Percentiles rank a stretch among this genome's conserved stretches.
These are phyloP conservation scores for Oryzaephilus surinamensis DNA, from an alignment of 1,140 invertebrate genomes.

Conservation along the genomic window DNA sequence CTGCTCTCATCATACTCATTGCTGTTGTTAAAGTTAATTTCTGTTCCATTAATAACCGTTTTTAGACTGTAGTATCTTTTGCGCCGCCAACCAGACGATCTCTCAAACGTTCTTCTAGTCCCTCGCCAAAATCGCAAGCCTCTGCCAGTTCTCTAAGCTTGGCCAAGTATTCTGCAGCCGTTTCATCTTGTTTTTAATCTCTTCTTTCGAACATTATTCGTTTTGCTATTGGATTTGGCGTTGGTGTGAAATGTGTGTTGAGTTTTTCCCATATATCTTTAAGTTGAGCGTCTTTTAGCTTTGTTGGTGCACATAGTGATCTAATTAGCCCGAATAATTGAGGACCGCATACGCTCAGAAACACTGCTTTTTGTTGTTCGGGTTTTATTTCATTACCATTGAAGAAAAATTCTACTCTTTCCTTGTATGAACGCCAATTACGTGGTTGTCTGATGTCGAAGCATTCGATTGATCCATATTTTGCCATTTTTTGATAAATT, in stretches of 20 bases:
- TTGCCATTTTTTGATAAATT: too few relatives aligned
- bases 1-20: too few relatives aligned
- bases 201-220: slow-evolving; percentile 14
- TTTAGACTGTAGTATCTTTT: slow-evolving; percentile 7
- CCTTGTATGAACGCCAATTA: too few relatives aligned
- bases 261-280: not conserved
- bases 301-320: not conserved
- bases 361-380: too few relatives aligned
- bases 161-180: slow-evolving; percentile 14
- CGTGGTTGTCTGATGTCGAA: too few relatives aligned
- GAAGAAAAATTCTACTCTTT: too few relatives aligned
- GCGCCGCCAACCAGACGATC: slow-evolving; percentile 17
- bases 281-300: not conserved
- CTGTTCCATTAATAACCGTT: slow-evolving; percentile 8
- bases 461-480: too few relatives aligned
- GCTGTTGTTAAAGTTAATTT: too few relatives aligned
- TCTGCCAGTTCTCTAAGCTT: slow-evolving; percentile 15
- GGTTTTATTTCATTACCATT: too few relatives aligned
- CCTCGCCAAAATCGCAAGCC: slow-evolving; percentile 18
- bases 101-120: slow-evolving; percentile 13
- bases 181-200: slow-evolving; percentile 13
- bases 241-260: not conserved
- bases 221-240: not conserved
- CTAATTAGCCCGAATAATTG: not conserved
- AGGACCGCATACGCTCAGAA: too few relatives aligned